Evolutionary conservation across 1,140 invertebrate genomes (phyloP).

Genomic region (Pollicipes pollicipes): DNA sequence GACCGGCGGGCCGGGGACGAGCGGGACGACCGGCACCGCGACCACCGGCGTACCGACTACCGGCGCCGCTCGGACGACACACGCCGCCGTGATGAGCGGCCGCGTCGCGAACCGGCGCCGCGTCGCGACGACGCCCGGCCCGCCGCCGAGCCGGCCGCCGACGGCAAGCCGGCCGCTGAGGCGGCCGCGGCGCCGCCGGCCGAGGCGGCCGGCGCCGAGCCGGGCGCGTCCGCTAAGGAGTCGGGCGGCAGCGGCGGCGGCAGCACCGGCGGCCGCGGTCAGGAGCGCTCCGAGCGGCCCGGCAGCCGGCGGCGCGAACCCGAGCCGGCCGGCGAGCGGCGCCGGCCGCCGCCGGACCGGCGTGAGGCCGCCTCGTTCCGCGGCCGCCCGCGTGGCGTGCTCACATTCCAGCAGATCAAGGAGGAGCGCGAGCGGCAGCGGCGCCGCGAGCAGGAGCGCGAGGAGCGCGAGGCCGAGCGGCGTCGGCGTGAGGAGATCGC

Average conservation of each 20-base stretch:
- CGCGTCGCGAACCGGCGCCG: neutral
- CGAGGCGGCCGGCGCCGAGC: neutral
- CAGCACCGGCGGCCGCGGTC: neutral
- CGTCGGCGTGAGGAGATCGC: constrained; percentile 14
- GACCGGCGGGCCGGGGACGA: neutral
- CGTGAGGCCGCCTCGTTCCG: neutral
- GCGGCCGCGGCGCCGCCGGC: neutral
- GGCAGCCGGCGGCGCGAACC: constrained; percentile 21
- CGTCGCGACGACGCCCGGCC: no score
- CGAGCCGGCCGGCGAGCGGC: constrained; percentile 18
- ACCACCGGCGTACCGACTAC: neutral
- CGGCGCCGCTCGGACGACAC: neutral
- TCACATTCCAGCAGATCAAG: constrained; percentile 12
- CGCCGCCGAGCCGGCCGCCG: neutral
- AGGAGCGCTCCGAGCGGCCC: constrained; percentile 9
- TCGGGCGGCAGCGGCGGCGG: neutral
- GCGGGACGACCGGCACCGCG: constrained; percentile 1
- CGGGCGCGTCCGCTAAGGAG: neutral
- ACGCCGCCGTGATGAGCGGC: neutral
- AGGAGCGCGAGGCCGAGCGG: constrained; percentile 14
- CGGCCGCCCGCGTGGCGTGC: constrained; percentile 4
- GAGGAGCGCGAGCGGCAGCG: constrained; percentile 16
- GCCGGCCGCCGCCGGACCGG: neutral
- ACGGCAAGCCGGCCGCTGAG: neutral
- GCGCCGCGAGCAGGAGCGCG: constrained; percentile 12